Percentiles rank a stretch among this genome's conserved stretches.
These are phyloP conservation scores for Spondyliosoma cantharus DNA, from an alignment of 2,797 vertebrate genomes.

Conservation along the genomic window DNA sequence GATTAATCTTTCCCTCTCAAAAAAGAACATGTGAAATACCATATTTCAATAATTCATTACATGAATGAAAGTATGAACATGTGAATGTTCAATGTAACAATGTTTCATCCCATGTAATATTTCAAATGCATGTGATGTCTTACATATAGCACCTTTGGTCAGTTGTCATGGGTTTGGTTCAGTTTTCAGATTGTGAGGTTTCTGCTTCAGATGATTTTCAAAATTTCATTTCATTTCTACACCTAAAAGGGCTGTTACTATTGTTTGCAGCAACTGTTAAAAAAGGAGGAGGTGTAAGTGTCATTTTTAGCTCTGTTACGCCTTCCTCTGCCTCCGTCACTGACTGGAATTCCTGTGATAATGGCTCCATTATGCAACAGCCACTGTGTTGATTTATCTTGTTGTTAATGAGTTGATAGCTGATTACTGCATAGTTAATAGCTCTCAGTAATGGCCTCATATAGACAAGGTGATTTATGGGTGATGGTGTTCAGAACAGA, in stretches of 20 bases:
- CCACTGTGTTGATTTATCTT: constrained; percentile 54
- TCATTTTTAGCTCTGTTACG: constrained; percentile 7
- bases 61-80: not conserved
- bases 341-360: constrained; percentile 43
- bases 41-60: not conserved
- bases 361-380: constrained; percentile 48
- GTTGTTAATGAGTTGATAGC: constrained; percentile 67
- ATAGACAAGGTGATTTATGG: constrained; percentile 70
- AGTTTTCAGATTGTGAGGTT: too few relatives aligned
- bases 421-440: constrained; percentile 70
- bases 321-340: constrained; percentile 9
- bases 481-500: constrained; percentile 48
- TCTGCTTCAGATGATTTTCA: not conserved
- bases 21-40: not conserved
- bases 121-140: not conserved
- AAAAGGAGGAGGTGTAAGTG: not conserved
- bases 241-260: not conserved
- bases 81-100: not conserved
- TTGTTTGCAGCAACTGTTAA: constrained; percentile 1
- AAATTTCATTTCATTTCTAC: not conserved
- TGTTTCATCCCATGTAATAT: not conserved
- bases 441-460: constrained; percentile 61
- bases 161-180: not conserved
- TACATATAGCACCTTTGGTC: not conserved
- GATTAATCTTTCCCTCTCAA: too few relatives aligned